Evolutionary conservation across 2,113 vertebrate species (phyloP), one percentile per base, ranked within the genome.

Genomic region (Morone chrysops): DNA sequence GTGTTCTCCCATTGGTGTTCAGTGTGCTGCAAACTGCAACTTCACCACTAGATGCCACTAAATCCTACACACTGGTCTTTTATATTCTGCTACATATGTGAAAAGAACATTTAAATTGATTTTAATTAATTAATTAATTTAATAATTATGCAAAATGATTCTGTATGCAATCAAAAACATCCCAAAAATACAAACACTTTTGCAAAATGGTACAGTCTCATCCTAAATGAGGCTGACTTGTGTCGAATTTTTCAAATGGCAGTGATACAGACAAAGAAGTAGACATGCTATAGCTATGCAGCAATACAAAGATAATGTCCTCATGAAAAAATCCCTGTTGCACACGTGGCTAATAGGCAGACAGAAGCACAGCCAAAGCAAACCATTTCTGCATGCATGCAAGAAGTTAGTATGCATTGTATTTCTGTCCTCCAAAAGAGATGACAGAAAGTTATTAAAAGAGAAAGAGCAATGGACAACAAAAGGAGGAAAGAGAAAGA

Each of bases 271-370:
- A 8, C 22, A 2, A 75, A 47, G n/a, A 57, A 41, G 13, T 25
- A 25, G 16, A 56, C 66, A 76, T 76, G 66, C 69, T 65, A 1
- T 20, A 57, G 48, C 45, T 54, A 38, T 45, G 40, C 38, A 56
- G 48, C 43, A 36, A 50, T 38, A 68, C 38, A 41, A 70, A 51
- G 41, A 61, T 61, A 8, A 17, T 40, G 14, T 69, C n/a, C 18
- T 51, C 3, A 13, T 20, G 45, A 14, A 45, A 56, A 11, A n/a
- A 14, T 12, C 43, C 43, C 60, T 47, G 36, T 4, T 40, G 13
- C n/a, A 50, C 54, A 96, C 95, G 95, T 96, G 96, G 95, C 95
- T 97, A 96, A 96, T 97, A 97, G 96, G 96, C 95, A 96, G 91
- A 96, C 95, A 96, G 90, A 96, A 75, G 74, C 62, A 75, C 31